These are phyloP conservation scores for Pangasius larnaudii DNA, from an alignment of 2,797 vertebrate genomes.

Conservation along the genomic window DNA sequence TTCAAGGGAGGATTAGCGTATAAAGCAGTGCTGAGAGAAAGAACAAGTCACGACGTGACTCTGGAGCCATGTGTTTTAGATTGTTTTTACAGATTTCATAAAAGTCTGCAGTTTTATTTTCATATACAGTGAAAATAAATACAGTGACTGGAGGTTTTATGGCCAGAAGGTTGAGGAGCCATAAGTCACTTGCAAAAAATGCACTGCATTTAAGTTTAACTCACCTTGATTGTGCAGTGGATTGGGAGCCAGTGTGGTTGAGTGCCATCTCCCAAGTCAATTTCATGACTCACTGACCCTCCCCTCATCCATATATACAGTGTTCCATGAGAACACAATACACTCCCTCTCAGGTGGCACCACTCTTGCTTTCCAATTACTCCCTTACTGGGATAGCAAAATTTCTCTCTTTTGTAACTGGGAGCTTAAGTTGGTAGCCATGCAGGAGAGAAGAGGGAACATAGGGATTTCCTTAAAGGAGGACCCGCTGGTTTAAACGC, in stretches of 20 bases:
- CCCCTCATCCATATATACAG: constrained; percentile 28
- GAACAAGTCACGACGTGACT: background rate
- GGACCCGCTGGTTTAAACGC: constrained; percentile 10
- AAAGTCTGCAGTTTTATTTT: constrained; percentile 27
- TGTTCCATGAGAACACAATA: constrained; percentile 21
- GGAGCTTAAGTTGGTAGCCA: background rate
- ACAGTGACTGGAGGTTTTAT: constrained; percentile 14
- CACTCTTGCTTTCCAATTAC: constrained; percentile 44
- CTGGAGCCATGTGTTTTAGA: constrained; percentile 16
- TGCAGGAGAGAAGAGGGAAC: background rate
- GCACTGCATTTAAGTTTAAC: constrained; percentile 28
- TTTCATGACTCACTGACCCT: constrained; percentile 52
- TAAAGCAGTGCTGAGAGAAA: background rate
- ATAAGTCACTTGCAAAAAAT: constrained; percentile 4
- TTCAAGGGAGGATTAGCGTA: constrained; percentile 6
- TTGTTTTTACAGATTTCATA: constrained; percentile 20
- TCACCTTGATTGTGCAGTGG: constrained; percentile 36
- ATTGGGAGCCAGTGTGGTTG: constrained; percentile 24
- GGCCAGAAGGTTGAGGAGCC: background rate
- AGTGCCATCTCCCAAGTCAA: constrained; percentile 45
- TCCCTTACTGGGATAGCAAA: constrained; percentile 3
- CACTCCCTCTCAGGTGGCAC: constrained; percentile 25
- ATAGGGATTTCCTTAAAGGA: constrained; percentile 26
- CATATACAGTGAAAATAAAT: too few species aligned
- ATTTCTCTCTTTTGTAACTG: constrained; percentile 12